phyloP scores from a whole-genome alignment of 2,888 invertebrate genomes.

The Orchestes rusci region DNA sequence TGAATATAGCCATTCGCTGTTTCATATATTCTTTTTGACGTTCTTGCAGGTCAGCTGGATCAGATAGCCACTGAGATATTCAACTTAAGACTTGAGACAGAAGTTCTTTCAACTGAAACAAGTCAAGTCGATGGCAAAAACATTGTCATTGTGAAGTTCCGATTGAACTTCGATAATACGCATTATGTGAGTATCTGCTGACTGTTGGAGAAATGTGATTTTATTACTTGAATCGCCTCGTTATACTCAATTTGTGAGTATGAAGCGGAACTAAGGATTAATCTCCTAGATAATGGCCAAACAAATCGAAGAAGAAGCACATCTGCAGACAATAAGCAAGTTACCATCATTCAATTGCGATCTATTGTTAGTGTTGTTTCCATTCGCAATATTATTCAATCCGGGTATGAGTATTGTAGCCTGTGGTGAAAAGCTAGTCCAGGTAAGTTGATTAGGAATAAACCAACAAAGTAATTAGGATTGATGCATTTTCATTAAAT shows the following conservation, averaged over 20 bases:
- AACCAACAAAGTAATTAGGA: too few species aligned
- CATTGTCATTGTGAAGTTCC: constrained; percentile 55
- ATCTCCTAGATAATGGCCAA: constrained; percentile 35
- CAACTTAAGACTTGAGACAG: constrained; percentile 61
- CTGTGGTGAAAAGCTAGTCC: constrained; percentile 70
- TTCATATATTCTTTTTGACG: too few species aligned
- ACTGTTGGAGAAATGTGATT: background rate
- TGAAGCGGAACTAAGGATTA: too few species aligned
- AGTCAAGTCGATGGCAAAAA: constrained; percentile 45
- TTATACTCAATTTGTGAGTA: too few species aligned
- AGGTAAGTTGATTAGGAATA: constrained; percentile 41
- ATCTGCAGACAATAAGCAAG: constrained; percentile 34
- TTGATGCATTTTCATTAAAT: too few species aligned
- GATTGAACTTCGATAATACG: constrained; percentile 81
- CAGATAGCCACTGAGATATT: constrained; percentile 83
- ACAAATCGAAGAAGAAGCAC: constrained; percentile 34
- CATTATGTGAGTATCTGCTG: constrained; percentile 65
- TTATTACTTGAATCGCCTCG: background rate
- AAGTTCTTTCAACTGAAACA: constrained; percentile 60
- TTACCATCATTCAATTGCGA: constrained; percentile 61
- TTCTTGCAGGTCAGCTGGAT: constrained; percentile 67
- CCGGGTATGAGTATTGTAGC: constrained; percentile 66
- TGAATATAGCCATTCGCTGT: too few species aligned
- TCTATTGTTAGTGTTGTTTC: constrained; percentile 73
- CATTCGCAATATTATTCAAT: constrained; percentile 78